phyloP scores from a whole-genome alignment of 1,140 invertebrate species.

The Euwallacea similis region DNA sequence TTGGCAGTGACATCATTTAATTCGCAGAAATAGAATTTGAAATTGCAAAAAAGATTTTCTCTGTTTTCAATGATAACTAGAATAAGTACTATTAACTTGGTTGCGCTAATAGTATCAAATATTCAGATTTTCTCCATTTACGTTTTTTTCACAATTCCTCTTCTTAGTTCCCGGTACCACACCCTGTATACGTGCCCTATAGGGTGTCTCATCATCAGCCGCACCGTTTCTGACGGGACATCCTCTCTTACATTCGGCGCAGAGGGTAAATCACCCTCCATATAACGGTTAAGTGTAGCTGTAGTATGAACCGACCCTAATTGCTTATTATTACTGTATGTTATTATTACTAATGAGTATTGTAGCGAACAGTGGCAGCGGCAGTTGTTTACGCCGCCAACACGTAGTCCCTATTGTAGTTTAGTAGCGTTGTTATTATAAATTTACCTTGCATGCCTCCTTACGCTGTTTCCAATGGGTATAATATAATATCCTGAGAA shows the following conservation, averaged over 20 bases:
- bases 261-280: slow-evolving; percentile 32
- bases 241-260: slow-evolving; percentile 4
- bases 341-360: slow-evolving; percentile 38
- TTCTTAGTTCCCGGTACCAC: too few species aligned
- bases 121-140: too few species aligned
- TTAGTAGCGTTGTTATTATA: slow-evolving; percentile 52
- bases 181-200: too few species aligned
- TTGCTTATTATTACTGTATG: slow-evolving; percentile 10
- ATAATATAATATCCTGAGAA: too few species aligned
- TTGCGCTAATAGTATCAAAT: too few species aligned
- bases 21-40: too few species aligned
- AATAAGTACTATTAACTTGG: too few species aligned
- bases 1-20: too few species aligned
- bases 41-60: too few species aligned
- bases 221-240: not conserved
- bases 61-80: too few species aligned
- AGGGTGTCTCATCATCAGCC: too few species aligned
- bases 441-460: slow-evolving; percentile 51
- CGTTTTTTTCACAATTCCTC: too few species aligned
- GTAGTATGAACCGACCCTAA: slow-evolving; percentile 20
- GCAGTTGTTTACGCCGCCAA: not conserved
- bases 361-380: slow-evolving; percentile 33
- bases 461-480: slow-evolving; percentile 46
- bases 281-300: slow-evolving; percentile 2
- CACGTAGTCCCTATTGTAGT: slow-evolving; percentile 50